A percentile compares a stretch with the other conserved stretches of the same genome.
These are phyloP conservation scores for Rachycentron canadum DNA, from an alignment of 2,797 vertebrate species.

Conservation along the genomic window DNA sequence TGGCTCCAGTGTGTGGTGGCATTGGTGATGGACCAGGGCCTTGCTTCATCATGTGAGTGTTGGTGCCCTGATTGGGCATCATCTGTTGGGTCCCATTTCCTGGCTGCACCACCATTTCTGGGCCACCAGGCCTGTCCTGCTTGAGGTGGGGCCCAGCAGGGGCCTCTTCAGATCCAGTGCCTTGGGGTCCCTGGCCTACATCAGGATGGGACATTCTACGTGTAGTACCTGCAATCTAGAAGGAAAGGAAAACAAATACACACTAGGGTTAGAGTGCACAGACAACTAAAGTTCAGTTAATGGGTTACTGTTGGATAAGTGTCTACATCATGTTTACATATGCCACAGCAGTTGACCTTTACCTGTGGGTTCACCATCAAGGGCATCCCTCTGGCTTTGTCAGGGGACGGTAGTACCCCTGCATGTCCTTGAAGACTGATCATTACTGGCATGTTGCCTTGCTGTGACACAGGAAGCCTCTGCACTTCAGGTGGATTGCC, in stretches of 20 bases:
- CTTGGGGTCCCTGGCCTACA: slow-evolving; percentile 88
- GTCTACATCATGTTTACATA: neutral
- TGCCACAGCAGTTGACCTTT: slow-evolving; percentile 14
- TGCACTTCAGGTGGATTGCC: slow-evolving; percentile 90
- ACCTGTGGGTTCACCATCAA: slow-evolving; percentile 89
- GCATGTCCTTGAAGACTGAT: slow-evolving; percentile 94
- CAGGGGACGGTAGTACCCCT: slow-evolving; percentile 92
- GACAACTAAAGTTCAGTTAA: neutral
- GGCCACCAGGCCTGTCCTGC: slow-evolving; percentile 86
- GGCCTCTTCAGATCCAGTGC: slow-evolving; percentile 89
- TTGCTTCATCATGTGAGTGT: slow-evolving; percentile 92
- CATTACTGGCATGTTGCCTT: slow-evolving; percentile 93
- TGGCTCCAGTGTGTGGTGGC: slow-evolving; percentile 90
- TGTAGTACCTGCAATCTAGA: slow-evolving; percentile 85
- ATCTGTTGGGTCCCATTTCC: slow-evolving; percentile 92
- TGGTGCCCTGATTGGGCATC: slow-evolving; percentile 88
- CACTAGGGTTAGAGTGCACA: neutral
- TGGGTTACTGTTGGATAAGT: neutral
- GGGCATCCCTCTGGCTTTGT: slow-evolving; percentile 93
- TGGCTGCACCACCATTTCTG: slow-evolving; percentile 86
- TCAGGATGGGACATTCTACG: slow-evolving; percentile 95
- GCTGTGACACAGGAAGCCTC: slow-evolving; percentile 92
- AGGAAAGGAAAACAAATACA: slow-evolving; percentile 17
- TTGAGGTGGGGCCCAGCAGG: slow-evolving; percentile 82
- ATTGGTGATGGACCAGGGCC: slow-evolving; percentile 90